Evolutionary conservation across 2,888 invertebrate genomes (phyloP), one percentile per base, ranked within the genome.

Genomic region (Phengaris alcon): DNA sequence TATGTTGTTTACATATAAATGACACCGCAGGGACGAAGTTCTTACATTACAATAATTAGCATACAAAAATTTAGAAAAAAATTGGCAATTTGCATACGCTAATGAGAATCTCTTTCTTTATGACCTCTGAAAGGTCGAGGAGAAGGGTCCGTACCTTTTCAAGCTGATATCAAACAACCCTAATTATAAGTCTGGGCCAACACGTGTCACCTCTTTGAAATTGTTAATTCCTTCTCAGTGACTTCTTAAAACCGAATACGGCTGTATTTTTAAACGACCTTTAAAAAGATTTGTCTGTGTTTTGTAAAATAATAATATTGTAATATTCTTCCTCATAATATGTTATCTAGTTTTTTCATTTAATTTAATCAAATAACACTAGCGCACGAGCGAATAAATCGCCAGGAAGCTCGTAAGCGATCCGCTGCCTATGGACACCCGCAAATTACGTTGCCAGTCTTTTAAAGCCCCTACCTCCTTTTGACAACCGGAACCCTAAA

Each of bases 101-200:
- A 64, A 64, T 35, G 64, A 64, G 44, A 44, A 64, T 35, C 35
- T 35, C 64, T 64, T 64, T 64, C 64, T 64, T 64, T 64, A 44
- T 35, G 64, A 64, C 64, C 64, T 64, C 35, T 64, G 64, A 64
- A 64, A 6, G 64, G 64, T 35, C 44, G 35, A 35, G 64, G 35
- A 64, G 64, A 6, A 64, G 64, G 35, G 64, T 64, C 13, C 12
- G 15, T 22, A 15, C 35, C 64, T 64, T 64, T 64, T 13, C 64
- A 35, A 64, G 64, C 64, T 44, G 64, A 35, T 44, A 64, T 64
- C 64, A 35, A 64, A 44, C 2, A 12, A 12, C 44, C 64, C 64
- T 64, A 64, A 64, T 64, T 64, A 64, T 64, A 64, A 64, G 59
- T 59, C 35, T 35, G 35, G 64, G 64, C 35, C 35, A 5, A 22